Conservation (phyloP, 2,797 vertebrate genomes). For the Tokudaia tokunoshimensis region DNA sequence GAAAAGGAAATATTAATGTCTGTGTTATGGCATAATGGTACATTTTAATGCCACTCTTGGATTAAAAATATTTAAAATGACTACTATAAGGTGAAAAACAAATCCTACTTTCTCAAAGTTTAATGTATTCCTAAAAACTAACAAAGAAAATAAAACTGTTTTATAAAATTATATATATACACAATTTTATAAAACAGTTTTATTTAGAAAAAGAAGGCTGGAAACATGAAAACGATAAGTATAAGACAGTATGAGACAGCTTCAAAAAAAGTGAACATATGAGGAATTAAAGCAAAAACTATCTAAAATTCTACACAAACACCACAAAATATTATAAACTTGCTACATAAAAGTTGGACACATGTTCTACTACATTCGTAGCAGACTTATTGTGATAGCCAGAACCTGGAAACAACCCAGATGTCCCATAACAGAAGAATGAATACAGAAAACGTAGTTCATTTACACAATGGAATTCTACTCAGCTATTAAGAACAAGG, state of each 20-base stretch:
- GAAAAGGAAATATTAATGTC: no score
- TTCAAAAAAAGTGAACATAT: background rate
- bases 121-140: background rate
- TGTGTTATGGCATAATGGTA: background rate
- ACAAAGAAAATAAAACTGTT: background rate
- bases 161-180: no score
- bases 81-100: background rate
- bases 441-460: no score
- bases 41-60: background rate
- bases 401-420: no score
- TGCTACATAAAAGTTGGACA: background rate
- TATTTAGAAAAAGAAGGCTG: no score
- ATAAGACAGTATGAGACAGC: background rate
- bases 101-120: background rate
- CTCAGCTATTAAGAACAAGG: no score
- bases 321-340: background rate
- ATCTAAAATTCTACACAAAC: background rate
- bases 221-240: background rate
- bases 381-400: no score
- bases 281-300: background rate
- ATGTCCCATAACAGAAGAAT: no score
- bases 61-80: background rate
- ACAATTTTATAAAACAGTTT: no score
- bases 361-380: no score
- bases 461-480: no score